Evolutionary conservation across 2,888 invertebrate genomes (phyloP), one percentile per base, ranked within the genome.

Genomic region (Trachelus iudaicus): DNA sequence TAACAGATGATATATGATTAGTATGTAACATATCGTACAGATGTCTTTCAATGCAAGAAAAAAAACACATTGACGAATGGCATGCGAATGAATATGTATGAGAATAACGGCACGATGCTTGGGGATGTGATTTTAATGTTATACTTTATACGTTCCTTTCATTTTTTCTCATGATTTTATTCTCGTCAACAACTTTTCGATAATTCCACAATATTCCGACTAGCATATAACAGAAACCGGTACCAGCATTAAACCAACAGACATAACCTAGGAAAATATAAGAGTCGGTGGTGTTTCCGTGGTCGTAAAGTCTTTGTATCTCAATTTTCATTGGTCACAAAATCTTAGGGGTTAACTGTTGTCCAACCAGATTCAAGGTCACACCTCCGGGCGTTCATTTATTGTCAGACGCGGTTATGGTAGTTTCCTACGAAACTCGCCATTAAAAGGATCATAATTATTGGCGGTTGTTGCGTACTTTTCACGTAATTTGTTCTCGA

Each of bases 401-500:
- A 31, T 71, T 34, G 71, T 31, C 71, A 73, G 69, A 76, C 73
- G 69, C 76, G n/a, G 35, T 75, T n/a, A 31, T 31, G 31, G 30
- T 56, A 75, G 73, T 78, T 75, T 73, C 75, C 76, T 75, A 78
- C 78, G 79, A 81, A 80, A 79, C 73, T 81, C 83, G 83, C 81
- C 82, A 83, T 82, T 82, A 77, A 78, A 81, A 78, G 79, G 75
- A 75, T 77, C 76, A 79, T 81, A 83, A 82, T 80, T 78, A 81
- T 86, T 83, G 83, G 81, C 81, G 83, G 84, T 81, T 80, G 80
- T 81, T 78, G 81, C 76, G 71, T 79, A 82, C 75, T 78, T 76
- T 78, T 79, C 78, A 73, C 69, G 75, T 75, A 69, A 81, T 80
- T 81, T 79, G 71, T 77, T 75, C 80, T 75, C 69, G 71, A 76